Evolutionary conservation across 92 coral and sea anemone genomes (phyloP).

Genomic region (Parazoanthus atlanticus): DNA sequence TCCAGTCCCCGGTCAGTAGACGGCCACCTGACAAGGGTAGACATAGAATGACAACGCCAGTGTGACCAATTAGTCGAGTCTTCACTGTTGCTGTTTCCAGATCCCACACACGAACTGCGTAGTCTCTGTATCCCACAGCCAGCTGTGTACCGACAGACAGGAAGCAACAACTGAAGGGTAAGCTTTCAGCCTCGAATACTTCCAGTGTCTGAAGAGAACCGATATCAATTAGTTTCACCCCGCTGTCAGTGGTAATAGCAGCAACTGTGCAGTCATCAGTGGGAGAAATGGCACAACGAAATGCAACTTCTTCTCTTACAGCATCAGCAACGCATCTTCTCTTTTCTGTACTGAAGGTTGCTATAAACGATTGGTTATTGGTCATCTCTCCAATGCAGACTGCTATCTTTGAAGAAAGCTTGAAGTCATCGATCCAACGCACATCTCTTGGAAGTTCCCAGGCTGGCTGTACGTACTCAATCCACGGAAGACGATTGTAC

Average conservation of each 20-base stretch:
- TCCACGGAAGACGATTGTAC: constrained; percentile 30
- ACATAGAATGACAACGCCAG: constrained; percentile 2
- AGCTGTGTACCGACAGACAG: constrained; percentile 29
- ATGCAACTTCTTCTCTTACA: background rate
- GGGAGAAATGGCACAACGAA: constrained; percentile 25
- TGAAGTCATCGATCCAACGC: constrained; percentile 8
- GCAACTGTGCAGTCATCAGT: background rate
- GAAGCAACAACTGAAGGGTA: constrained; percentile 15
- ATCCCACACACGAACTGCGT: constrained; percentile 36
- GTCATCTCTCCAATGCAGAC: constrained; percentile 15
- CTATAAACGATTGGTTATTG: constrained; percentile 3
- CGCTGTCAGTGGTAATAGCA: constrained; percentile 3
- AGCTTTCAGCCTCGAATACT: background rate
- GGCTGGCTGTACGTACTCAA: background rate
- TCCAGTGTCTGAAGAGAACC: constrained; percentile 11
- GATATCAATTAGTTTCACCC: constrained; percentile 13
- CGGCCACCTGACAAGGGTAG: background rate
- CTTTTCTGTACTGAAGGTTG: constrained; percentile 7
- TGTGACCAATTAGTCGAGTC: background rate
- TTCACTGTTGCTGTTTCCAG: background rate
- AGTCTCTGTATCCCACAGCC: constrained; percentile 29
- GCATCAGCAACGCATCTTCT: background rate
- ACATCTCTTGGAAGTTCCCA: constrained; percentile 33
- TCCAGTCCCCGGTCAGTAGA: constrained; percentile 27
- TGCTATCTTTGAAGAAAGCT: constrained; percentile 8